Evolutionary conservation across 2,113 vertebrate genomes (phyloP), one percentile per base, ranked within the genome.

Genomic region (Erpornis zantholeuca): DNA sequence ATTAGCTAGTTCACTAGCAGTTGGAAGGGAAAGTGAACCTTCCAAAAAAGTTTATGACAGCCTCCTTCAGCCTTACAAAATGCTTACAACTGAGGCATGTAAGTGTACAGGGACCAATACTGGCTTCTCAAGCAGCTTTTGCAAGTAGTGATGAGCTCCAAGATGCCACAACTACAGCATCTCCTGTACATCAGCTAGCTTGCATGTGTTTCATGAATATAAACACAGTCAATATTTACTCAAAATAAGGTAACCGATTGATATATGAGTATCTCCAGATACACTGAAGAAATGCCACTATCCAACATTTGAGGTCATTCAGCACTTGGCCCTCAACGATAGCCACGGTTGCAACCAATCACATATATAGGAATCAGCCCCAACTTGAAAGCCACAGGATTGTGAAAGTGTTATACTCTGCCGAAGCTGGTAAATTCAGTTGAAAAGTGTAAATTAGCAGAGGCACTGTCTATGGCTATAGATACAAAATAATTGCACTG

Each of bases 291-390:
- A 94, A 79, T 21, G 65, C 6, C 13, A 36, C n/a, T 18, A 64
- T 7, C 10, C n/a, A 79, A 44, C 31, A 49, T 6, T 29, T 4
- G 8, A 78, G n/a, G 47, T 47, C 12, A 4, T 75, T 59, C 40
- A 77, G 68, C 21, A 27, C 56, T 69, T 3, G 57, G 33, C 18
- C 75, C 38, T 21, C 42, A 61, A 25, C 0, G 0, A 44, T 0
- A 65, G 70, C 28, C 42, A 64, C 24, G 23, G n/a, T 2, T 94
- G 66, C 28, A 88, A 35, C 28, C 17, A 93, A 63, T 7, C 53
- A 69, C 40, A 69, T 7, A 28, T 3, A 33, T 11, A 86, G 79
- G 38, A 90, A 90, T 12, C 27, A 59, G 75, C 10, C 33, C 22
- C 59, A 71, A 0, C 27, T 38, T 22, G 27, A 82, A 82, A 91